Percentiles rank a stretch among this genome's conserved stretches.
These are phyloP conservation scores for Sphenopsis melanotis DNA, from an alignment of 2,797 vertebrate species.

Conservation along the genomic window DNA sequence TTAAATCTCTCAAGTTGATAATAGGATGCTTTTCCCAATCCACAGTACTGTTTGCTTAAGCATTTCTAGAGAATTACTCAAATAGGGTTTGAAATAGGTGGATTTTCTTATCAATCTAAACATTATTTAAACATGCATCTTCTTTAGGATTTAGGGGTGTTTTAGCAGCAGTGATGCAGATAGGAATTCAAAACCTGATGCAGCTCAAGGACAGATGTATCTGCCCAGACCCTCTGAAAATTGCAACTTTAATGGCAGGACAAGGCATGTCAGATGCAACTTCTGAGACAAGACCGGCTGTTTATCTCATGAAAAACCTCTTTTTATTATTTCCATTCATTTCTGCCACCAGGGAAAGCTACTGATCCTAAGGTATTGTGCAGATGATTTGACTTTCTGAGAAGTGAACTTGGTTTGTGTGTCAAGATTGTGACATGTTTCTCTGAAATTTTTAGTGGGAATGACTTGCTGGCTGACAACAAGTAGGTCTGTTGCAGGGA, in stretches of 20 bases:
- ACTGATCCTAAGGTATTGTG: background rate
- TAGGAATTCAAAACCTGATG: background rate
- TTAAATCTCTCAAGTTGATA: background rate
- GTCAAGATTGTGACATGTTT: background rate
- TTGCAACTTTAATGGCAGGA: background rate
- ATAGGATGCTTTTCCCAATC: background rate
- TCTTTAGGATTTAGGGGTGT: background rate
- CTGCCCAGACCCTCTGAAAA: background rate
- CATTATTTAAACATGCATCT: background rate
- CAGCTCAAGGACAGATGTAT: background rate
- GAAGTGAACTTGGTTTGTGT: background rate
- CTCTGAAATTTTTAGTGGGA: background rate
- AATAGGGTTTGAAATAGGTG: background rate
- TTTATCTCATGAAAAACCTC: background rate
- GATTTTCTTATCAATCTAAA: background rate
- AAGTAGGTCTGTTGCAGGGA: background rate
- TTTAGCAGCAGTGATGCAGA: background rate
- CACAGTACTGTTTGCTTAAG: background rate
- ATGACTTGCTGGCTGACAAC: background rate
- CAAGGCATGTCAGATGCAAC: background rate
- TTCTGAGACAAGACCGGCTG: background rate
- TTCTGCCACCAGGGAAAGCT: background rate
- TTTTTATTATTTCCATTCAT: background rate
- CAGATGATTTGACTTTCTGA: background rate
- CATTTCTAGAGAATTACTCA: background rate